Conservation (phyloP, 2,888 invertebrate species). For the Unio pictorum region DNA sequence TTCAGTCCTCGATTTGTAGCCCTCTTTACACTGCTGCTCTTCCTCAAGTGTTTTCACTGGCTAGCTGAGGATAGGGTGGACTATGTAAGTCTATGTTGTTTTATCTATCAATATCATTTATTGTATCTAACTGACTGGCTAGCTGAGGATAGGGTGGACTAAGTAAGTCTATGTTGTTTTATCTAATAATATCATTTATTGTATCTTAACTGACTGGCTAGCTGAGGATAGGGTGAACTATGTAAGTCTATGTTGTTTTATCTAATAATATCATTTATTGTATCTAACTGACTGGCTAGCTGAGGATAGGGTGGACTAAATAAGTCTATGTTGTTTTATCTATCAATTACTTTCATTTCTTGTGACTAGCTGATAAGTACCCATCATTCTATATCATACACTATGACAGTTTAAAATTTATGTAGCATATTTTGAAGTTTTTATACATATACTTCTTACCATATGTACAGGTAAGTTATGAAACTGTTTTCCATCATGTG, state of each 20-base stretch:
- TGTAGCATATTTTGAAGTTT: not conserved
- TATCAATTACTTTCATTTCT: too few species aligned
- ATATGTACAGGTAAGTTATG: not conserved
- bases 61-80: conserved; percentile 98
- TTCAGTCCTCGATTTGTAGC: conserved; percentile 97
- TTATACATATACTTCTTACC: not conserved
- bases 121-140: conserved; percentile 82
- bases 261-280: too few species aligned
- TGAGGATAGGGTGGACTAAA: conserved; percentile 98
- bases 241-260: conserved; percentile 79
- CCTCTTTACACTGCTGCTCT: conserved; percentile 93
- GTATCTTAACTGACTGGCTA: too few species aligned
- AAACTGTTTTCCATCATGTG: too few species aligned
- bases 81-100: conserved; percentile 84
- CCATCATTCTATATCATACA: too few species aligned
- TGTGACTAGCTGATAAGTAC: too few species aligned
- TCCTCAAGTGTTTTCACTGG: conserved; percentile 99
- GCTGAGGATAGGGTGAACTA: conserved; percentile 99
- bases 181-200: too few species aligned
- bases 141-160: conserved; percentile 98
- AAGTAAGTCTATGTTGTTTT: conserved; percentile 80
- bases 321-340: conserved; percentile 76
- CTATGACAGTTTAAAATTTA: not conserved
- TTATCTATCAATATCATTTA: too few species aligned
- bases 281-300: conserved; percentile 86